Percentiles rank a stretch among this genome's conserved stretches.
phyloP scores from a whole-genome alignment of 64 coral and sea anemone species.

The Stichodactyla mertensii region DNA sequence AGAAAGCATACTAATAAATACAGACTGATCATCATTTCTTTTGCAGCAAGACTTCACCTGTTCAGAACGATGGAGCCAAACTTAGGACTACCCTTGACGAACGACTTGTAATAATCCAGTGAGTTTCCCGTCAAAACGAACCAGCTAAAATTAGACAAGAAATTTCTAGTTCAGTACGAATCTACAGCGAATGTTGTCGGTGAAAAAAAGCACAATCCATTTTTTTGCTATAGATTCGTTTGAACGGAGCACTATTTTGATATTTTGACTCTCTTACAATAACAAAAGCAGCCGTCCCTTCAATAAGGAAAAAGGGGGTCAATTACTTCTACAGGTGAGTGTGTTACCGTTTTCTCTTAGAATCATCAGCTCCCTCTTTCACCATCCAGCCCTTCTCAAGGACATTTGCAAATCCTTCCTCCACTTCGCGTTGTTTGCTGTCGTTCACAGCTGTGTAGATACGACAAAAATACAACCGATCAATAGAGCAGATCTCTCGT shows the following conservation, averaged over 20 bases:
- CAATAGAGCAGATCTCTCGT: too few species aligned
- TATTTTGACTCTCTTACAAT: too few species aligned
- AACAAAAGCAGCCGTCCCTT: too few species aligned
- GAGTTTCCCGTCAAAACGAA: slow-evolving; percentile 93
- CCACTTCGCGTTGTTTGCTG: slow-evolving; percentile 81
- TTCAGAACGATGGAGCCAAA: slow-evolving; percentile 92
- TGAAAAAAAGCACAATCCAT: too few species aligned
- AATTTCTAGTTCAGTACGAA: background rate
- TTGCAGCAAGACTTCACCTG: slow-evolving; percentile 21
- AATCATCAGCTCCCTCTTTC: slow-evolving; percentile 87
- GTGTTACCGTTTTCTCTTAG: slow-evolving; percentile 78
- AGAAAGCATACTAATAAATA: too few species aligned
- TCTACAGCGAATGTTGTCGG: too few species aligned
- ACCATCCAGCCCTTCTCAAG: slow-evolving; percentile 95
- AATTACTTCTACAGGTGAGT: too few species aligned
- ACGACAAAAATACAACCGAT: too few species aligned
- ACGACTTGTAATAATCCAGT: slow-evolving; percentile 97
- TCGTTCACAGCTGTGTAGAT: slow-evolving; percentile 52
- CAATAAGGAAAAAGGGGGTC: too few species aligned
- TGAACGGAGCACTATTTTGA: too few species aligned
- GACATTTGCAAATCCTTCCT: slow-evolving; percentile 85
- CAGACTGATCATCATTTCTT: background rate
- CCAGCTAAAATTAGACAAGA: slow-evolving; percentile 58
- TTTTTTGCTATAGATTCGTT: too few species aligned
- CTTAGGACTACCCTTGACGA: slow-evolving; percentile 93